phyloP scores from a whole-genome alignment of 1,140 invertebrate genomes.

The Coenobita brevimanus region DNA sequence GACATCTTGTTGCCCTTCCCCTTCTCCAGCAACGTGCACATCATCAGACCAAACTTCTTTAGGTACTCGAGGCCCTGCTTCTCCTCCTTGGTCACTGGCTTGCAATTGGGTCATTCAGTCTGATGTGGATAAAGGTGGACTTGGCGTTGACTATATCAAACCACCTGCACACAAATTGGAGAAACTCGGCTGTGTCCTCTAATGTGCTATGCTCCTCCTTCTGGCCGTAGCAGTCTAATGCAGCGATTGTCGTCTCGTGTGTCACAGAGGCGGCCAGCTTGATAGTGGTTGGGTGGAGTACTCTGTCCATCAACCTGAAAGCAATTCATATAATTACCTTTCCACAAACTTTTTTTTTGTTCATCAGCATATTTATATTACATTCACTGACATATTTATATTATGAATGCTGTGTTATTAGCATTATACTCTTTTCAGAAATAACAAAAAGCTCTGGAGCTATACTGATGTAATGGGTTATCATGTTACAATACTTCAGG shows the following conservation, averaged over 20 bases:
- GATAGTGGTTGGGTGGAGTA: conserved; percentile 8
- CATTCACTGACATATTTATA: background rate
- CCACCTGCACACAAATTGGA: too few relatives aligned
- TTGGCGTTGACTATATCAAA: too few relatives aligned
- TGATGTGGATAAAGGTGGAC: background rate
- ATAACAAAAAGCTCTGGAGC: background rate
- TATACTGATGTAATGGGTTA: background rate
- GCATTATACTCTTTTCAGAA: background rate
- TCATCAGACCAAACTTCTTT: conserved; percentile 26
- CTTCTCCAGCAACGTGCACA: conserved; percentile 12
- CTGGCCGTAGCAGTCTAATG: background rate
- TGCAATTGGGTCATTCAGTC: conserved; percentile 21
- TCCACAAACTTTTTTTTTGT: background rate
- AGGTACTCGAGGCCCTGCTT: conserved; percentile 21
- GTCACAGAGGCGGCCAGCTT: conserved; percentile 4
- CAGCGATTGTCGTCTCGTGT: background rate
- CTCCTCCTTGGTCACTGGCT: background rate
- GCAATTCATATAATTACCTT: background rate
- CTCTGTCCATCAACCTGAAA: background rate
- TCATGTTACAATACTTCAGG: background rate
- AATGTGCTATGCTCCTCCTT: background rate
- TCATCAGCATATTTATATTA: background rate
- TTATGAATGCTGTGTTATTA: background rate
- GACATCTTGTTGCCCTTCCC: conserved; percentile 7
- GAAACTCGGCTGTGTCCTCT: background rate